Percentiles rank a stretch among this genome's conserved stretches.
Conservation (phyloP, 2,113 vertebrate genomes). For the Sander lucioperca region DNA sequence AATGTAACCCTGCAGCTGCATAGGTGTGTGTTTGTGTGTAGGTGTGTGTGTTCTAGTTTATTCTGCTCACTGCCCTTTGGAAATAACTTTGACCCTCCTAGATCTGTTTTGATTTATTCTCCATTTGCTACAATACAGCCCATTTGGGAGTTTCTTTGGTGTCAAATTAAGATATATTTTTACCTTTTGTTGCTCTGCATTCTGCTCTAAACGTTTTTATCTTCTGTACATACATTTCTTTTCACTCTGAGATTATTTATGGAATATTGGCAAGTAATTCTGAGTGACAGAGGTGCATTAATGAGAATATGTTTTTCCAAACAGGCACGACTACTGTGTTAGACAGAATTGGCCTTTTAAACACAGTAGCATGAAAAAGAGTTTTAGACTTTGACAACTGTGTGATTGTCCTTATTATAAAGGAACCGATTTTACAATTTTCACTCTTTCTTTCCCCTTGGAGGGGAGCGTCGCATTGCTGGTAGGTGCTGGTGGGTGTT, state of each 20-base stretch:
- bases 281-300: neutral
- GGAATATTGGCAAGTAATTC: neutral
- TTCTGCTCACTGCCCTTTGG: slow-evolving; percentile 10
- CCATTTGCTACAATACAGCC: neutral
- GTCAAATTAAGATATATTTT: neutral
- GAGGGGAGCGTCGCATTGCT: neutral
- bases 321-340: too few species aligned
- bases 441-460: slow-evolving; percentile 7
- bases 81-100: slow-evolving; percentile 36
- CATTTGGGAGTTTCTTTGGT: neutral
- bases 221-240: too few species aligned
- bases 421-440: too few species aligned
- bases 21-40: neutral
- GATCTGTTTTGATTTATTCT: slow-evolving; percentile 17
- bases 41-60: slow-evolving; percentile 4
- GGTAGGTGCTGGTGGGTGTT: too few species aligned
- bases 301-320: too few species aligned
- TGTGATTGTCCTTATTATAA: too few species aligned
- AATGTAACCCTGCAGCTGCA: neutral
- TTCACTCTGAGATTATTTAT: neutral
- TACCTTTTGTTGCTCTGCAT: neutral
- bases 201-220: neutral
- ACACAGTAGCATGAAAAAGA: too few species aligned
- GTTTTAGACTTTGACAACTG: too few species aligned
- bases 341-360: too few species aligned